phyloP scores from a whole-genome alignment of 2,888 invertebrate genomes.

The Drosophila longiperda region DNA sequence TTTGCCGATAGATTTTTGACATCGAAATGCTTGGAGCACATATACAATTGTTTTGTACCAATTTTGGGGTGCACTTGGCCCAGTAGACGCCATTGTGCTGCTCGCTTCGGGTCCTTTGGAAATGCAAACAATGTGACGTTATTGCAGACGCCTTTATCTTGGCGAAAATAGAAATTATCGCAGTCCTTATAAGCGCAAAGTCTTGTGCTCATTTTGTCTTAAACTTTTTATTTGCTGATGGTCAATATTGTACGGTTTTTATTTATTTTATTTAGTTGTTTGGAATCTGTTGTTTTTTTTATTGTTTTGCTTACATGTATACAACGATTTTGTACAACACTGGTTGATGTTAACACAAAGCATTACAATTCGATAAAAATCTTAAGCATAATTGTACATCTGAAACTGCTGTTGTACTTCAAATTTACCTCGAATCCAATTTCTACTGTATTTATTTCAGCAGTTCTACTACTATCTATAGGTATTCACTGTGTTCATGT shows the following conservation, averaged over 20 bases:
- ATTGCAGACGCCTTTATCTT: slow-evolving; percentile 23
- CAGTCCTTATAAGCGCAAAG: slow-evolving; percentile 77
- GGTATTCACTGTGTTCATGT: not conserved
- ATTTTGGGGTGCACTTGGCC: slow-evolving; percentile 65
- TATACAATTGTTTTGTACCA: slow-evolving; percentile 48
- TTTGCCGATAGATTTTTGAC: slow-evolving; percentile 65
- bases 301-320: not conserved
- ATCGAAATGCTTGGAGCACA: slow-evolving; percentile 83
- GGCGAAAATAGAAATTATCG: slow-evolving; percentile 42
- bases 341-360: not conserved
- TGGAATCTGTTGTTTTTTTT: not conserved
- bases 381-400: not conserved
- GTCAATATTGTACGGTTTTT: not conserved
- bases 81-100: slow-evolving; percentile 68
- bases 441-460: not conserved
- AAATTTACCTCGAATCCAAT: not conserved
- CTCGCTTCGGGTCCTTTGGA: slow-evolving; percentile 75
- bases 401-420: not conserved
- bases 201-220: slow-evolving; percentile 44
- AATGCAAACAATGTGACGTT: slow-evolving; percentile 75
- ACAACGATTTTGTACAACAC: not conserved
- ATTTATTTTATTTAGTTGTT: not conserved
- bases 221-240: slow-evolving; percentile 5
- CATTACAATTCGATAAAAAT: not conserved
- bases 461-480: not conserved